phyloP scores from a whole-genome alignment of 2,888 invertebrate genomes.

The Plebejus melissa region DNA sequence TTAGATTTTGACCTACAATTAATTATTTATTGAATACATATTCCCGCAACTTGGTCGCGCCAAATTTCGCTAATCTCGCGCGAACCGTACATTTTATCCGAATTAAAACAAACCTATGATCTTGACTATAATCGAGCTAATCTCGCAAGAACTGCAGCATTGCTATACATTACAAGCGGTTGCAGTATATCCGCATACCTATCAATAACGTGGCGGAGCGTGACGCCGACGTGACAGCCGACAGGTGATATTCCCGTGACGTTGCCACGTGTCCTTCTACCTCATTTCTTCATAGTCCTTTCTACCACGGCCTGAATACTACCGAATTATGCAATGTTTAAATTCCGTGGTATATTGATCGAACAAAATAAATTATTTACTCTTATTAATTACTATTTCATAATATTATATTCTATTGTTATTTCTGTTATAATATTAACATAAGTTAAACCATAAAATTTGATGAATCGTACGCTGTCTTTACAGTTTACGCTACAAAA shows the following conservation, averaged over 20 bases:
- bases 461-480: no score
- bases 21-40: no score
- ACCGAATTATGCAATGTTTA: constrained; percentile 38
- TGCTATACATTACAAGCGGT: background rate
- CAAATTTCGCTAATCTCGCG: no score
- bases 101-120: no score
- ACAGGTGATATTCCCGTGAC: constrained; percentile 10
- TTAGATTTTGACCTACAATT: background rate
- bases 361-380: background rate
- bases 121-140: no score
- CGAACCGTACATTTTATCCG: no score
- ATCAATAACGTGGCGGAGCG: constrained; percentile 3
- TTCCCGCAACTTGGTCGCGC: no score
- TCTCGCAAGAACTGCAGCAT: background rate
- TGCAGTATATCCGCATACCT: constrained; percentile 18
- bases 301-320: constrained; percentile 47
- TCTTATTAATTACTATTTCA: background rate
- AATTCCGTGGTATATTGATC: background rate
- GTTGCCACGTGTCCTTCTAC: constrained; percentile 46
- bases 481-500: no score
- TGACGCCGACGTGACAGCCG: background rate
- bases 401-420: background rate
- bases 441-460: no score
- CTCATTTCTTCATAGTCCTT: constrained; percentile 40
- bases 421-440: background rate